phyloP scores from a whole-genome alignment of 2,888 invertebrate species.

The Thysanoteuthis rhombus region DNA sequence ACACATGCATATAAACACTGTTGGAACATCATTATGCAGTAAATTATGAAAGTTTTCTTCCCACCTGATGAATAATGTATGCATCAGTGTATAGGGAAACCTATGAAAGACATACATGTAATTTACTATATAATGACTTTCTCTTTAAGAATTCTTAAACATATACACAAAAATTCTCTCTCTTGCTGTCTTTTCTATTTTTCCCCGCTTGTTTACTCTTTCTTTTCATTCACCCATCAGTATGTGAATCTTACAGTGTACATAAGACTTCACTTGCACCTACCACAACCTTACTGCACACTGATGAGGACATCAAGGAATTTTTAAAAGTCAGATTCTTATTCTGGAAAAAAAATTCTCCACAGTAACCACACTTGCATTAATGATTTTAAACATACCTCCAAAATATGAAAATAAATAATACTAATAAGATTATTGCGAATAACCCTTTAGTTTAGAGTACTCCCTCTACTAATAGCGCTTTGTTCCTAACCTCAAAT shows the following conservation, averaged over 20 bases:
- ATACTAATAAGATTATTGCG: neutral
- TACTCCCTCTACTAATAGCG: neutral
- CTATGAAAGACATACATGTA: neutral
- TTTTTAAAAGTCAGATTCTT: neutral
- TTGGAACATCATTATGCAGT: neutral
- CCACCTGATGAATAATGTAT: neutral
- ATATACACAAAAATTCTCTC: neutral
- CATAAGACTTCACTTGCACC: neutral
- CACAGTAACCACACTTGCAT: neutral
- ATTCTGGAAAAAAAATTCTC: neutral
- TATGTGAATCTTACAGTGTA: neutral
- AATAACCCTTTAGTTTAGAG: neutral
- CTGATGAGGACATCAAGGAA: neutral
- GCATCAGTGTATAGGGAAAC: neutral
- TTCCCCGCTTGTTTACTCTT: neutral
- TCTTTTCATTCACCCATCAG: neutral
- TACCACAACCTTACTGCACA: neutral
- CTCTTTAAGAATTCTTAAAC: neutral
- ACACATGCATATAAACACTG: neutral
- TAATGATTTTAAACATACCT: neutral
- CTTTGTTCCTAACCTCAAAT: neutral
- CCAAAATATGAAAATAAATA: neutral
- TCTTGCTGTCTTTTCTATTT: neutral
- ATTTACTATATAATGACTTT: constrained; percentile 12
- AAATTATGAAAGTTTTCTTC: neutral